These are phyloP conservation scores for Cosmopolites sordidus DNA, from an alignment of 2,888 invertebrate species.

Conservation along the genomic window DNA sequence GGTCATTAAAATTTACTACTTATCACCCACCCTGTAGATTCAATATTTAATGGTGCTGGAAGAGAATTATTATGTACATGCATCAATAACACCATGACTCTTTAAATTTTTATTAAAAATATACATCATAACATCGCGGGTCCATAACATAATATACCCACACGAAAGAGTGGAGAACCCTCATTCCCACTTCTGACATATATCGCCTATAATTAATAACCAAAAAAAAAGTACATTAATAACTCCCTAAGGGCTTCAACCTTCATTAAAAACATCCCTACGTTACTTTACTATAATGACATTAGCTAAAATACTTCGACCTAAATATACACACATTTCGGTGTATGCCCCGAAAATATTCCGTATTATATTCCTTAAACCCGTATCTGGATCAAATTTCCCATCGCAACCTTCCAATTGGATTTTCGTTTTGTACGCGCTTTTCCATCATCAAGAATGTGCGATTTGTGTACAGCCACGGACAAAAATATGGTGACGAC, in stretches of 20 bases:
- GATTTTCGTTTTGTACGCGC: conserved; percentile 25
- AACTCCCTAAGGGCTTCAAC: conserved; percentile 21
- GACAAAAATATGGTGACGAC: no score
- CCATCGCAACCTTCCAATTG: conserved; percentile 20
- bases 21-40: no score
- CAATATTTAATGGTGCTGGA: no score
- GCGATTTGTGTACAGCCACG: no score
- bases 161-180: background rate
- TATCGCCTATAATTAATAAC: conserved; percentile 6
- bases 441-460: no score
- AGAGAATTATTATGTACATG: no score
- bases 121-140: no score
- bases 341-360: conserved; percentile 22
- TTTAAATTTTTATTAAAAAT: no score
- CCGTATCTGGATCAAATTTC: conserved; percentile 26
- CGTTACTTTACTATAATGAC: conserved; percentile 25
- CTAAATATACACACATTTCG: conserved; percentile 20
- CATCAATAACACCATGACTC: no score
- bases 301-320: conserved; percentile 13
- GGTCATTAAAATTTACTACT: no score
- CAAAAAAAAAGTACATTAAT: conserved; percentile 26
- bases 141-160: background rate
- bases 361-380: conserved; percentile 22
- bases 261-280: conserved; percentile 26
- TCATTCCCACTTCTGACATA: background rate